Conservation (phyloP, 2,797 vertebrate genomes). For the Intellagama lesueurii region DNA sequence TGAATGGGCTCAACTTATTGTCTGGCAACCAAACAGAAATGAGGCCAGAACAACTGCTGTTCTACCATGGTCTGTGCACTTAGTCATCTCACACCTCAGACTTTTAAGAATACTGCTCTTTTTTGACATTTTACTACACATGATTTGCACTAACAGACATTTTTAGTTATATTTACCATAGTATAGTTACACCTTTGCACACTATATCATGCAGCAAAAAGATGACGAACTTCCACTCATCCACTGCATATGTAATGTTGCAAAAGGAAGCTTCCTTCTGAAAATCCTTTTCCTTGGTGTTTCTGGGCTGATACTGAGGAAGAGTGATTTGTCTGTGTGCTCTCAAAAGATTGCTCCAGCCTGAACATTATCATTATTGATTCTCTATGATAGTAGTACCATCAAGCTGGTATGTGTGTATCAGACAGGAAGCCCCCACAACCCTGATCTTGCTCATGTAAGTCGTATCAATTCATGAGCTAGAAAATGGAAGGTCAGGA, state of each 20-base stretch:
- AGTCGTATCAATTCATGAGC: slow-evolving; percentile 7
- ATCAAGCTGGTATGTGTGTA: no score
- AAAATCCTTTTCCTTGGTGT: neutral
- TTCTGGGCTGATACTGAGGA: accelerated
- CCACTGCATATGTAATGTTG: neutral
- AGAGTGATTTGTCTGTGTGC: neutral
- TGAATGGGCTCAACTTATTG: neutral
- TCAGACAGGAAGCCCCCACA: slow-evolving; percentile 11
- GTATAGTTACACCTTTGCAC: neutral
- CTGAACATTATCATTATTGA: neutral
- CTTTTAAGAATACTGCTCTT: neutral
- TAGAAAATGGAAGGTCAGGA: neutral
- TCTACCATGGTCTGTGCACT: neutral
- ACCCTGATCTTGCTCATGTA: slow-evolving; percentile 40
- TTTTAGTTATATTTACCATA: accelerated
- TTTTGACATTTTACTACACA: neutral
- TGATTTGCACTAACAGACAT: neutral
- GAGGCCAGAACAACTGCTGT: neutral
- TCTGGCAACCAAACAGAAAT: neutral
- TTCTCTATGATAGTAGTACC: neutral
- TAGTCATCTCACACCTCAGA: no score
- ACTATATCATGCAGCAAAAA: neutral
- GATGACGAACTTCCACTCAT: neutral
- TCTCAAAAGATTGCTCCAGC: neutral
- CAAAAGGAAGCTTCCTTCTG: neutral